phyloP scores from a whole-genome alignment of 2,113 vertebrate genomes.

The Etheostoma cragini region DNA sequence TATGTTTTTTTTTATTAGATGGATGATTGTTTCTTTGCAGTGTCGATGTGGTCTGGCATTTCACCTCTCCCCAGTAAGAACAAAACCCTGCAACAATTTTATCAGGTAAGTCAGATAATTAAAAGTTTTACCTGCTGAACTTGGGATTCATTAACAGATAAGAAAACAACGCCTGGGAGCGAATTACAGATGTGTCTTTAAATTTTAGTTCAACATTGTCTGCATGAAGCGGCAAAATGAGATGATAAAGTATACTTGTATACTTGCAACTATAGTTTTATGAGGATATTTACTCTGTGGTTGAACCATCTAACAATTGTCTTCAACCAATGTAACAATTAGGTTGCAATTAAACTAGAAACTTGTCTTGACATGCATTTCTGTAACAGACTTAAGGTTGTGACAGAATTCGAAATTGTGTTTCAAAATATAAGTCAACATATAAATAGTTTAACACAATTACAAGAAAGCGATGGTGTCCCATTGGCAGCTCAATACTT shows the following conservation, averaged over 20 bases:
- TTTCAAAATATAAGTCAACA: conserved; percentile 28
- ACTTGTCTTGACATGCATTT: neutral
- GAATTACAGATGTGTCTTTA: neutral
- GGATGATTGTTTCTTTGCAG: conserved; percentile 49
- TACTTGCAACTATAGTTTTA: neutral
- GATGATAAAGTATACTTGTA: neutral
- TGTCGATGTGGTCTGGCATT: neutral
- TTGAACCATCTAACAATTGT: neutral
- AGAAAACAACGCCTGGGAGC: neutral
- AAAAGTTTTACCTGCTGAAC: neutral
- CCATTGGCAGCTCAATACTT: conserved; percentile 4
- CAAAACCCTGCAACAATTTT: neutral
- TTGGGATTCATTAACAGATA: neutral
- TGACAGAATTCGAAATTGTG: conserved; percentile 25
- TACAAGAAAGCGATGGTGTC: conserved; percentile 6
- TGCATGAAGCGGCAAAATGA: neutral
- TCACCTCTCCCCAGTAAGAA: neutral
- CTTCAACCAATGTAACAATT: neutral
- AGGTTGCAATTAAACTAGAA: neutral
- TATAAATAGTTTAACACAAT: conserved; percentile 47
- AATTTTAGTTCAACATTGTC: neutral
- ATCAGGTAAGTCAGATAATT: neutral
- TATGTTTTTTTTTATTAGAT: conserved; percentile 11
- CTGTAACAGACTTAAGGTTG: neutral
- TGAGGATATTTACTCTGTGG: neutral